Evolutionary conservation across 2,888 invertebrate species (phyloP), one percentile per base, ranked within the genome.

Genomic region (Stenurella melanura): DNA sequence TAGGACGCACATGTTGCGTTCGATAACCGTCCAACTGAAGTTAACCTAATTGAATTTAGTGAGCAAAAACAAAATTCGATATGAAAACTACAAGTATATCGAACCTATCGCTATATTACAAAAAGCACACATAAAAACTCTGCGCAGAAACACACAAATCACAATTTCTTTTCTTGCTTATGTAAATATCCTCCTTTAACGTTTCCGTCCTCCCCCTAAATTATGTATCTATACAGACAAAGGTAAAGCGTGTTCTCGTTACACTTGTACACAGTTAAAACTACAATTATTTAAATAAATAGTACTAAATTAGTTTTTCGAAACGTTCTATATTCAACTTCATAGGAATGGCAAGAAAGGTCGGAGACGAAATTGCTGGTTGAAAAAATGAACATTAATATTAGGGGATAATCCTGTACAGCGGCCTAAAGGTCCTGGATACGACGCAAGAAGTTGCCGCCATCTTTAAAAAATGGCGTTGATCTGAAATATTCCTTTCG

Each of bases 51-150:
- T 50, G 50, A n/a, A 50, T 50, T 50, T 50, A 50, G 50, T 5
- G 6, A 15, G 15, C 12, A 50, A 15, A 58, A 58, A 11, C 3
- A 58, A 58, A 18, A 21, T 58, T 58, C 82, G 81, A 83, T 84
- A 82, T 83, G 83, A 81, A 82, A 75, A 82, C 79, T 82, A 81
- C 82, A 84, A 80, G 80, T 83, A 83, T 82, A 79, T 80, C 82
- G 83, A 82, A 81, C 77, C 81, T 83, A 83, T 78, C 76, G 38
- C 76, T 81, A 78, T 78, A 58, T 75, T 80, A 81, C 80, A 80
- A 77, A 79, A 83, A 83, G 81, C 81, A 70, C 75, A 82, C 81
- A 76, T 78, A 77, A 77, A 81, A 77, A 76, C 76, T 78, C 72
- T 75, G 75, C 79, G 76, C 78, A 75, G 81, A 80, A 82, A 79